These are phyloP conservation scores for Hydropsyche tenuis DNA, from an alignment of 1,140 invertebrate species.

Conservation along the genomic window DNA sequence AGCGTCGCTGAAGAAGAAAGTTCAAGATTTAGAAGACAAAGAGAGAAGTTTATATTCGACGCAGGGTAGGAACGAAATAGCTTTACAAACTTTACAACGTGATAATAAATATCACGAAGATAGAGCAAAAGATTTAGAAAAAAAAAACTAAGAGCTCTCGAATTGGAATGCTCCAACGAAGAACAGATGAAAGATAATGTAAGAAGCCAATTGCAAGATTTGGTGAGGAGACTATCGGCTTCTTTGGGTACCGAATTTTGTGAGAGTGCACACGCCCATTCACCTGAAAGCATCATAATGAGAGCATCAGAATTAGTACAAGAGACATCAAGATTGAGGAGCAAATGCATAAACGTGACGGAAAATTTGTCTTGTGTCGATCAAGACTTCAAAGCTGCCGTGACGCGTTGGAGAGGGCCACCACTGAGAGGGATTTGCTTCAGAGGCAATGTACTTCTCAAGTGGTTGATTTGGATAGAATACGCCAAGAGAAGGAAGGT, in stretches of 20 bases:
- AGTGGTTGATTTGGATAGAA: slow-evolving; percentile 70
- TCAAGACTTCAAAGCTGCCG: slow-evolving; percentile 69
- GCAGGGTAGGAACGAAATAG: slow-evolving; percentile 72
- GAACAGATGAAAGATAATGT: slow-evolving; percentile 72
- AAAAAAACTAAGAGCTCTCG: slow-evolving; percentile 72
- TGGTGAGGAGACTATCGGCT: slow-evolving; percentile 70
- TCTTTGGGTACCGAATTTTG: slow-evolving; percentile 72
- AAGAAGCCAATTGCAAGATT: slow-evolving; percentile 71
- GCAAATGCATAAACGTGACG: slow-evolving; percentile 65
- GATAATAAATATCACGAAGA: slow-evolving; percentile 79
- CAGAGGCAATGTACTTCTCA: slow-evolving; percentile 72
- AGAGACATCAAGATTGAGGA: slow-evolving; percentile 65
- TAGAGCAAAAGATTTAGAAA: slow-evolving; percentile 75
- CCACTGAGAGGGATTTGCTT: slow-evolving; percentile 71
- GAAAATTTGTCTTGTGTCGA: slow-evolving; percentile 70
- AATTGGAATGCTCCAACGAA: slow-evolving; percentile 72
- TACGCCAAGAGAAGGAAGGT: slow-evolving; percentile 74
- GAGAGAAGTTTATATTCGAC: slow-evolving; percentile 70
- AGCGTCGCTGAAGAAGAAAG: slow-evolving; percentile 76
- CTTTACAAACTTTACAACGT: slow-evolving; percentile 73
- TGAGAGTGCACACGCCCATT: slow-evolving; percentile 65
- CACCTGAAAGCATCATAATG: slow-evolving; percentile 71
- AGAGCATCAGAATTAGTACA: slow-evolving; percentile 77
- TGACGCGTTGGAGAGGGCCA: slow-evolving; percentile 69
- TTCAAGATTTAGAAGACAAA: slow-evolving; percentile 78